Base-by-base conservation (phyloP, 2,113 vertebrate genomes). In the Podocnemis expansa region DNA sequence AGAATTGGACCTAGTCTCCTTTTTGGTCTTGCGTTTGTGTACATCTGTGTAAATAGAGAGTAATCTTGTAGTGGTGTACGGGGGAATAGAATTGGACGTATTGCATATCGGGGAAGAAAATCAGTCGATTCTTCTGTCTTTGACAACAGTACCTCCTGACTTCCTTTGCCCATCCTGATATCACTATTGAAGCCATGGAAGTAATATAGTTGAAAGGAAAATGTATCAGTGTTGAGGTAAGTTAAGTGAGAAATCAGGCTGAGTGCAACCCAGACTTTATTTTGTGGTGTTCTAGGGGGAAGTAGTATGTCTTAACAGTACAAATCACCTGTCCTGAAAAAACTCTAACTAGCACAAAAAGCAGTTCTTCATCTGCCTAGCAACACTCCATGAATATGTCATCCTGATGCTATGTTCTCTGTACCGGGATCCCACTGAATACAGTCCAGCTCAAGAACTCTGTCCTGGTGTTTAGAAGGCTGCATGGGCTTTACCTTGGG, bases 401-500 rank as follows among this genome's bases (percentile, higher is more conserved):
- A 0, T 0, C 2, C 52, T 24, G 14, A 8, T 22, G n/a, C 67
- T 41, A 24, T 3, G 58, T 12, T 6, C 38, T 84, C n/a, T 6
- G 73, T 1, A 0, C 38, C 84, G 75, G n/a, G 24, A 29, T 31
- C 0, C 27, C 13, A 45, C 29, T 6, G 63, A n/a, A 6, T 4
- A 21, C 27, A 73, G 55, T 38, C 9, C 47, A 78, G 75, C 29
- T 29, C 25, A 17, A 47, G 43, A 7, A 29, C 43, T 45, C 43
- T 78, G 75, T 47, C 45, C 45, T 78, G 13, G 9, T 11, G 52
- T 60, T 29, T 78, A 89, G 76, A 83, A 29, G 27, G 21, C 9
- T 22, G 79, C 4, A 1, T 2, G 10, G 19, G 13, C 22, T 79
- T 1, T 6, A 3, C 58, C 0, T 47, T 31, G 27, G 76, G 17